Base-by-base conservation (phyloP, 2,888 invertebrate genomes). In the Sesia apiformis region DNA sequence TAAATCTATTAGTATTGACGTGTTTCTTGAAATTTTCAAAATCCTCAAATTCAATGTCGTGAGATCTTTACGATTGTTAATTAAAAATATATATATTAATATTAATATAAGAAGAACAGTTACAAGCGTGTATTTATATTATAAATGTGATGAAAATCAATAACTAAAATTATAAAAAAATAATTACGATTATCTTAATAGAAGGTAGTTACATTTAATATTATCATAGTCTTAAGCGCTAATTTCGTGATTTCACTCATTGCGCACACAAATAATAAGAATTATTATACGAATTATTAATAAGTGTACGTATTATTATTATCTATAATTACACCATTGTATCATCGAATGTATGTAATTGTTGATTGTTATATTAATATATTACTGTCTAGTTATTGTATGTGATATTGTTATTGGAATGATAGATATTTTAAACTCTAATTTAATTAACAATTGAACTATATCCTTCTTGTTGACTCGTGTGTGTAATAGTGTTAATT, bases 401-500 rank as follows among this genome's bases (percentile, higher is more conserved):
- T 86, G 88, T 88, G 88, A 88, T 88, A 88, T 85, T 87, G 88
- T 87, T 88, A 87, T 84, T 82, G 80, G 76, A 84, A 72, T 84
- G 74, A 84, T 82, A 84, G 81, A 85, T 84, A 84, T 84, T 81
- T 81, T 79, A 84, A 81, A 74, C 68, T 82, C 78, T 85, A 83
- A 73, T 68, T 57, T 63, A 63, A 70, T 70, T 73, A 70, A 75
- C 69, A 65, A 66, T 73, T 74, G 76, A 78, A 78, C 72, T 83
- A 79, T 83, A 85, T 76, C 78, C 80, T 80, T 72, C 87, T 83
- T 86, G 87, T 88, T 87, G 81, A 87, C 83, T 84, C 79, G 77
- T 85, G 82, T 74, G 78, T 86, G 85, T 82, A 74, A 77, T 83
- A 81, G 55, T 42, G 50, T 51, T 46, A 53, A 57, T 46, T 46